Base-by-base conservation (phyloP, 2,113 vertebrate species). In the Platanista minor region DNA sequence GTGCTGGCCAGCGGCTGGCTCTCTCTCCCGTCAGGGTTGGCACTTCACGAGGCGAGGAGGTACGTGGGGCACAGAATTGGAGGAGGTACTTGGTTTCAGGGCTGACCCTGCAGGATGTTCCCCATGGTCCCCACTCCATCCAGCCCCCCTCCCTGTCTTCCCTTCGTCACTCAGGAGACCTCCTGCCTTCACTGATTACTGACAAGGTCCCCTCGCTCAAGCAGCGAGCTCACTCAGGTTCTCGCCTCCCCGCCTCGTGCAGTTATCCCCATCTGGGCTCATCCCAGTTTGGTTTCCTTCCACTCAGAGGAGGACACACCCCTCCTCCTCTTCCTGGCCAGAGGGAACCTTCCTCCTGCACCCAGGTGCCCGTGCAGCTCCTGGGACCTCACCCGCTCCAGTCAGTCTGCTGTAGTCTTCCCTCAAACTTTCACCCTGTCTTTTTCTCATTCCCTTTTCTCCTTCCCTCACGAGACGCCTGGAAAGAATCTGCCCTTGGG, bases 61-160 rank as follows among this genome's bases (percentile, higher is more conserved):
- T 61, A 9, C n/a, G 5, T 10, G 17, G 54, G 69, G 12, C 59
- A 31, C 33, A 14, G 1, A 23, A 39, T 15, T 9, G 9, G 67
- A 67, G 82, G 33, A 11, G 31, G 5, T 3, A 25, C 27, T 39
- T 0, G 12, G 20, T 49, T 94, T 46, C 41, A 18, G 64, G 52
- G 67, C 54, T 49, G 12, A 23, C 23, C 23, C 41, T 41, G 52
- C 31, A 29, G 3, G 14, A 17, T 1, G 0, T 57, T 62, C 41
- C n/a, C 10, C 3, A 5, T 10, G 1, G 0, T 17, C 4, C 20
- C 46, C 7, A 17, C 25, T 67, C 21, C 77, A 0, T 46, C 5
- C 0, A 43, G 43, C 12, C 36, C 62, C 18, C 6, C 27, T 36
- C 29, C 59, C 43, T 33, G 4, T 57, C 54, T 33, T 20, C 43